These are phyloP conservation scores for Podilymbus podiceps DNA, from an alignment of 2,113 vertebrate genomes.

Conservation along the genomic window DNA sequence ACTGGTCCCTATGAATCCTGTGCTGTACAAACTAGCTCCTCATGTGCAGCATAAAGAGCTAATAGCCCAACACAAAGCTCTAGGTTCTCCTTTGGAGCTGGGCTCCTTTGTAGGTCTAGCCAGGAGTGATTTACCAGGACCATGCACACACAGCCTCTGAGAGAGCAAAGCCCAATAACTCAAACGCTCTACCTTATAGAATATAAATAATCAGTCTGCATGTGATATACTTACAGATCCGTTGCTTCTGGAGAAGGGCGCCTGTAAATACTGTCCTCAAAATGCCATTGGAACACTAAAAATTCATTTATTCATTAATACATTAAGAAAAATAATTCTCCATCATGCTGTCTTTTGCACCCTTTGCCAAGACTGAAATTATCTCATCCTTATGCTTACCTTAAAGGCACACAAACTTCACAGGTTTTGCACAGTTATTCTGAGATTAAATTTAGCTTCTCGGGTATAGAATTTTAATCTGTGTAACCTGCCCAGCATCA, in stretches of 20 bases:
- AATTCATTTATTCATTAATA: background rate
- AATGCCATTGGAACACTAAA: background rate
- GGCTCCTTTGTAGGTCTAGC: background rate
- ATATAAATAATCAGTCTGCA: background rate
- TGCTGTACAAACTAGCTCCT: background rate
- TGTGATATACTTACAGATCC: background rate
- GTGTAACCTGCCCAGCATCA: background rate
- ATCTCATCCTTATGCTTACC: background rate
- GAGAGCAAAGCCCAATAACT: background rate
- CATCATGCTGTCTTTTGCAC: background rate
- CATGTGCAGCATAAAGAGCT: background rate
- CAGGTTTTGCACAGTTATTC: background rate
- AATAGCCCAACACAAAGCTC: background rate
- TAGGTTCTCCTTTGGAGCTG: background rate
- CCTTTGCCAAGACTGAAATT: background rate
- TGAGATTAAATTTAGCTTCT: background rate
- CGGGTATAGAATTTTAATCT: background rate
- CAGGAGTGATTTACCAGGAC: background rate
- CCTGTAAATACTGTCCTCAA: background rate
- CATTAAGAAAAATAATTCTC: background rate
- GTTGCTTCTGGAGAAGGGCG: background rate
- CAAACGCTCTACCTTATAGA: background rate
- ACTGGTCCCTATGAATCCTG: background rate
- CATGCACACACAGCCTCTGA: background rate
- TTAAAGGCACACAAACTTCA: background rate